phyloP scores from a whole-genome alignment of 2,797 vertebrate genomes.

The Cetoscarus ocellatus region DNA sequence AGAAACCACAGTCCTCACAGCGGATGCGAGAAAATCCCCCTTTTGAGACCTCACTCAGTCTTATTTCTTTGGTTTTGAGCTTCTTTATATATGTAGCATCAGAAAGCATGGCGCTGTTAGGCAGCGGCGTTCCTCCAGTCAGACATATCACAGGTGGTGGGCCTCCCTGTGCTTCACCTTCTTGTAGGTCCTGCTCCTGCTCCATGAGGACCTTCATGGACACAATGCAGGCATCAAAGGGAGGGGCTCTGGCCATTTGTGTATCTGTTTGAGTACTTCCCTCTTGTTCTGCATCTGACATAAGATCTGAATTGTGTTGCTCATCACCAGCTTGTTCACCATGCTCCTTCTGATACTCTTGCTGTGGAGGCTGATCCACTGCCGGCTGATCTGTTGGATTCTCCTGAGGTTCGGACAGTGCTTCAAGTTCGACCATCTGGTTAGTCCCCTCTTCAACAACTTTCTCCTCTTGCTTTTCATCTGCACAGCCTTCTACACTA shows the following conservation, averaged over 20 bases:
- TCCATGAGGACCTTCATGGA: conserved; percentile 87
- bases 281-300: conserved; percentile 39
- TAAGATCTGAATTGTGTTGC: conserved; percentile 40
- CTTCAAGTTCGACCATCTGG: conserved; percentile 7
- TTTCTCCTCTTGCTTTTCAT: conserved; percentile 41
- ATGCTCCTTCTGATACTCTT: conserved; percentile 34
- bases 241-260: conserved; percentile 77
- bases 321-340: conserved; percentile 18
- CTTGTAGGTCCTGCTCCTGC: conserved; percentile 63
- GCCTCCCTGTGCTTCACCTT: too few relatives aligned
- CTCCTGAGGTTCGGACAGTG: conserved; percentile 35
- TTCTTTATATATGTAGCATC: conserved; percentile 54
- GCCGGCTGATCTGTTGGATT: conserved; percentile 32
- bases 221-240: conserved; percentile 94
- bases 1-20: conserved; percentile 97
- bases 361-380: conserved; percentile 24
- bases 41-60: conserved; percentile 50
- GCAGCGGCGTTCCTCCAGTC: conserved; percentile 43
- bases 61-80: conserved; percentile 60
- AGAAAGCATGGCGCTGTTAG: conserved; percentile 19
- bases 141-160: conserved; percentile 55
- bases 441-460: conserved; percentile 11
- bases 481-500: conserved; percentile 8
- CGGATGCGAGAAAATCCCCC: conserved; percentile 85
- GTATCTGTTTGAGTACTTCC: conserved; percentile 61